A percentile compares a stretch with the other conserved stretches of the same genome.
Conservation (phyloP, 2,888 invertebrate genomes). For the Drosophila barbarae region DNA sequence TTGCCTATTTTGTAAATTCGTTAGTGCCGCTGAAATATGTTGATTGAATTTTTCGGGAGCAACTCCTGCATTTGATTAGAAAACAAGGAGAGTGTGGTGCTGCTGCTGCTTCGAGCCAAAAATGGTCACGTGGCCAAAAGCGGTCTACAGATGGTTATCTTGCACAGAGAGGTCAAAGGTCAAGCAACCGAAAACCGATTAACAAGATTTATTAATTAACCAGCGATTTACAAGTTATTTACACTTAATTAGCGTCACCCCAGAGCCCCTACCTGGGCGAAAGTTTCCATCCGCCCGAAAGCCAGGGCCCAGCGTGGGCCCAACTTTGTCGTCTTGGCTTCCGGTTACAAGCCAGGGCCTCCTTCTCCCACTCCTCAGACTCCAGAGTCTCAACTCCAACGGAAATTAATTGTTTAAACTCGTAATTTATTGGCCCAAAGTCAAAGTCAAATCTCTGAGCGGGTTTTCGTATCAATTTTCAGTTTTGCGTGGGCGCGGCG, state of each 20-base stretch:
- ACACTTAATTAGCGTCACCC: conserved; percentile 74
- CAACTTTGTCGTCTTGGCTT: conserved; percentile 34
- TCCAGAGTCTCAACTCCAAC: conserved; percentile 33
- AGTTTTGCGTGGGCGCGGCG: conserved; percentile 30
- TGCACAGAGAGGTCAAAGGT: conserved; percentile 56
- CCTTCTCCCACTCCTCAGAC: neutral
- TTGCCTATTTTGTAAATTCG: conserved; percentile 76
- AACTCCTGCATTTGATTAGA: conserved; percentile 71
- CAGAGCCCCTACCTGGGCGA: conserved; percentile 49
- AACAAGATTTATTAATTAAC: conserved; percentile 66
- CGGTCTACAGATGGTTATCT: conserved; percentile 37
- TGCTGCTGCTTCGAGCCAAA: conserved; percentile 43
- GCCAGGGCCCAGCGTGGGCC: conserved; percentile 46
- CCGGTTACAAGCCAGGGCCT: conserved; percentile 17
- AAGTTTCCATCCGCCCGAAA: conserved; percentile 17
- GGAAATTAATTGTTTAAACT: conserved; percentile 68
- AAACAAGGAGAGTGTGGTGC: conserved; percentile 45
- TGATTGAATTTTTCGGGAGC: conserved; percentile 77
- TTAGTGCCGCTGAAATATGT: conserved; percentile 76
- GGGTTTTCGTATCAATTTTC: conserved; percentile 34
- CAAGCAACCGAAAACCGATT: conserved; percentile 33
- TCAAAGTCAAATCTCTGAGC: conserved; percentile 23
- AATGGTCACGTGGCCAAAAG: conserved; percentile 43
- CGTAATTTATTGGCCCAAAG: conserved; percentile 68
- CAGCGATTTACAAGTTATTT: conserved; percentile 69